Conservation (phyloP, 2,797 vertebrate species). For the Peromyscus aztecus region DNA sequence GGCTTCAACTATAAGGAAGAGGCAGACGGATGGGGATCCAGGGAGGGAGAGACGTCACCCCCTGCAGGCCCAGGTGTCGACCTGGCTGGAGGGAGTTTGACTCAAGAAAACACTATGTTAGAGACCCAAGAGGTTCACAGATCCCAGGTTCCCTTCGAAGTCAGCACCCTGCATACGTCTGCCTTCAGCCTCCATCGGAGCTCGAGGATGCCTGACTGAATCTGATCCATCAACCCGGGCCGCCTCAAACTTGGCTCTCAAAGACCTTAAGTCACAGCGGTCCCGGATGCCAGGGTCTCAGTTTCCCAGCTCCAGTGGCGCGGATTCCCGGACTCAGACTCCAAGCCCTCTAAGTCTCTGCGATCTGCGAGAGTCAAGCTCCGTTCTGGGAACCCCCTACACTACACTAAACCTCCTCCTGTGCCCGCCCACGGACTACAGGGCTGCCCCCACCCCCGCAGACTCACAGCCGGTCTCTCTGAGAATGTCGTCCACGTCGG, state of each 20-base stretch:
- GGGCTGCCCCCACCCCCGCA: not conserved
- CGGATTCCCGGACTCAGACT: not conserved
- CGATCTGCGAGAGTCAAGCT: not conserved
- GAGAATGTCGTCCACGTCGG: constrained; percentile 68
- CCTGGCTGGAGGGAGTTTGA: not conserved
- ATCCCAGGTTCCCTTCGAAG: not conserved
- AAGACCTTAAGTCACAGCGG: not conserved
- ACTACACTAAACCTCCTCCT: not conserved
- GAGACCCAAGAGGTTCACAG: not conserved
- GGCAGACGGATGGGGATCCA: not conserved
- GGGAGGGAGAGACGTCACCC: not conserved
- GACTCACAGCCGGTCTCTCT: constrained; percentile 82
- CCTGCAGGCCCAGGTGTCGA: not conserved
- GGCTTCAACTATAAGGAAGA: not conserved
- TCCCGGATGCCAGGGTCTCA: not conserved
- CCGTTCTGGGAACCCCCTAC: not conserved
- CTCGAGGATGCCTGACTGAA: not conserved
- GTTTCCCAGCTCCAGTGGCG: not conserved
- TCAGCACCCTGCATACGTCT: not conserved
- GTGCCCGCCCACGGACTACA: not conserved
- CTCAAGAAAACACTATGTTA: not conserved
- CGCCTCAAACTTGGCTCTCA: not conserved
- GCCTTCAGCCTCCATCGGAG: not conserved
- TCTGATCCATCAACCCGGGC: not conserved
- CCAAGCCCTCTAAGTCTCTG: not conserved